Percentiles rank a stretch among this genome's conserved stretches.
Evolutionary conservation across 2,113 vertebrate genomes (phyloP).

Genomic region (Cichladusa arquata): DNA sequence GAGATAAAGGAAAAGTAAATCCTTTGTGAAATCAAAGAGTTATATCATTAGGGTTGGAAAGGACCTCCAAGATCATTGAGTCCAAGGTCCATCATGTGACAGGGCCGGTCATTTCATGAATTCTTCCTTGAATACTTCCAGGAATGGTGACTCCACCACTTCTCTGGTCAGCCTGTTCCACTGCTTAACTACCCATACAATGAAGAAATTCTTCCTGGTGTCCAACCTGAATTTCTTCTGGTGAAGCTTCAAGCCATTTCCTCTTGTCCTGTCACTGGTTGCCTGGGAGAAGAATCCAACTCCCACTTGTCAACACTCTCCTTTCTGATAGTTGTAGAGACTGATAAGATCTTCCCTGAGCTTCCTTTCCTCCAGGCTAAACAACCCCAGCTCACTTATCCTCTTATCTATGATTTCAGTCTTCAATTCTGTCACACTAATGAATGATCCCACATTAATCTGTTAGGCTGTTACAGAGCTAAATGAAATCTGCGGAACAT

Average conservation of each 20-base stretch:
- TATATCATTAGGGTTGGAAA: neutral
- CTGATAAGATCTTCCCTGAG: neutral
- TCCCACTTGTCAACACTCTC: neutral
- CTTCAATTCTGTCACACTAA: neutral
- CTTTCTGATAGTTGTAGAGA: neutral
- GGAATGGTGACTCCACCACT: neutral
- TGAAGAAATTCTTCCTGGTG: neutral
- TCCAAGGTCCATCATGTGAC: neutral
- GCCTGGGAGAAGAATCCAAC: neutral
- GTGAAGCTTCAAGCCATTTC: neutral
- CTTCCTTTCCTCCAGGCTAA: neutral
- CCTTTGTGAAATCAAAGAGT: neutral
- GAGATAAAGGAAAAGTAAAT: neutral
- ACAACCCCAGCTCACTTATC: neutral
- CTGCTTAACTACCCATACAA: neutral
- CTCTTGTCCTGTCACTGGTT: neutral
- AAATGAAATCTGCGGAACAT: neutral
- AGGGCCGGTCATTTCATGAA: neutral
- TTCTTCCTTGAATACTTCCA: neutral
- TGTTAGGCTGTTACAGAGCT: neutral
- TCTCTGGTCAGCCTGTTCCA: neutral
- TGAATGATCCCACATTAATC: neutral
- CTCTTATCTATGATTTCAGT: neutral
- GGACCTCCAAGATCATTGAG: neutral
- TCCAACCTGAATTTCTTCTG: neutral